phyloP scores from a whole-genome alignment of 53 echinoderm and acorn worm species.

The Holothuria leucospilota region DNA sequence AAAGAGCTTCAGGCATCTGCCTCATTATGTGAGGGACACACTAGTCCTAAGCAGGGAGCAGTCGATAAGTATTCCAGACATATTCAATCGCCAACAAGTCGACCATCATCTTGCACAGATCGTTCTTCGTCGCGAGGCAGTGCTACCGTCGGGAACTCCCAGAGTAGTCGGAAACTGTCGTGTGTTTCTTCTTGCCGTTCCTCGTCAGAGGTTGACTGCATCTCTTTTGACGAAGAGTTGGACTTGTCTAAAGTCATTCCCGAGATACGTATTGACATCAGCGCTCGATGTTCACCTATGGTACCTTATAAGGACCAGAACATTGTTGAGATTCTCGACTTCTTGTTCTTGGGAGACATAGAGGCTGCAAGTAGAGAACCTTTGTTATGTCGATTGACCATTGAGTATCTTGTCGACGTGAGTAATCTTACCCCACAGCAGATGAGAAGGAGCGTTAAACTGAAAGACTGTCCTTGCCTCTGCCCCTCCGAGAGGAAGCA shows the following conservation, averaged over 20 bases:
- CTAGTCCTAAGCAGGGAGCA: constrained; percentile 60
- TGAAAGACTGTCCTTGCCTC: constrained; percentile 92
- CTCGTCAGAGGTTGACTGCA: constrained; percentile 79
- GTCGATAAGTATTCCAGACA: constrained; percentile 62
- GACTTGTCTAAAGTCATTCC: constrained; percentile 91
- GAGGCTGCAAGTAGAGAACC: constrained; percentile 89
- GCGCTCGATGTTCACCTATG: constrained; percentile 23
- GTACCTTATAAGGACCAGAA: constrained; percentile 85
- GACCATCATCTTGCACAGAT: constrained; percentile 41
- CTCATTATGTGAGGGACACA: constrained; percentile 56
- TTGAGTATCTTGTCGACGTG: constrained; percentile 81
- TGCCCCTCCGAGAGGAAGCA: constrained; percentile 91
- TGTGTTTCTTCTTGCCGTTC: constrained; percentile 85
- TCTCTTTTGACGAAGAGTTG: constrained; percentile 89
- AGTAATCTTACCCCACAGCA: constrained; percentile 85
- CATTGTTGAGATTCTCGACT: constrained; percentile 81
- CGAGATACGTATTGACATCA: constrained; percentile 83
- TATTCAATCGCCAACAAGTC: constrained; percentile 34
- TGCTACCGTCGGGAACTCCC: constrained; percentile 11
- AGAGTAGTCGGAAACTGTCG: constrained; percentile 65
- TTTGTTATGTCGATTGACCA: constrained; percentile 81
- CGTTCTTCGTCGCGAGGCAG: constrained; percentile 45
- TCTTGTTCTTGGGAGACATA: constrained; percentile 84
- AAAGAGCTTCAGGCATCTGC: constrained; percentile 47
- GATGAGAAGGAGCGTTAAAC: constrained; percentile 74